Conservation (phyloP, 2,888 invertebrate genomes). For the Tolmerus cingulatus region DNA sequence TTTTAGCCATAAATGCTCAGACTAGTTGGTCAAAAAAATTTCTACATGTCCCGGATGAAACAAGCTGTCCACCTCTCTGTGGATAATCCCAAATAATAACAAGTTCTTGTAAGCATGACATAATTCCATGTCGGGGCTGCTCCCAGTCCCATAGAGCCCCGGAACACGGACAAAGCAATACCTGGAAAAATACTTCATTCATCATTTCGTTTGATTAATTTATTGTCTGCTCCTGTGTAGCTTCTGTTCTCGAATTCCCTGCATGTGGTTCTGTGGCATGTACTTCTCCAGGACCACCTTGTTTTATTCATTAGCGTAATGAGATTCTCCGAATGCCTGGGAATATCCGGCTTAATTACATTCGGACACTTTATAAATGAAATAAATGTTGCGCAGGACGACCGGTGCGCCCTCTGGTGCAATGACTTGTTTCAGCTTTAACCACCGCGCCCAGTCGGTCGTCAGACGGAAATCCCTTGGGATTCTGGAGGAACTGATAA, state of each 20-base stretch:
- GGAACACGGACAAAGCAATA: constrained; percentile 14
- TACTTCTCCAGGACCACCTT: constrained; percentile 1
- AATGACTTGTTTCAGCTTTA: background rate
- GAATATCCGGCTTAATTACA: constrained; percentile 21
- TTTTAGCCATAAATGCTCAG: background rate
- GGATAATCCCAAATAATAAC: background rate
- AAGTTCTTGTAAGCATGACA: background rate
- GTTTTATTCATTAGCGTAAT: constrained; percentile 33
- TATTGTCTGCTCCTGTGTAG: constrained; percentile 24
- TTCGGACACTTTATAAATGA: constrained; percentile 7
- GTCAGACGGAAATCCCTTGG: background rate
- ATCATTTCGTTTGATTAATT: constrained; percentile 32
- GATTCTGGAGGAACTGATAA: background rate
- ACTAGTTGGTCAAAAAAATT: background rate
- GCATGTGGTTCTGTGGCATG: constrained; percentile 10
- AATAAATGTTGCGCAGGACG: background rate
- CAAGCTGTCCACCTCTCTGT: background rate
- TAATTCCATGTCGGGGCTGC: background rate
- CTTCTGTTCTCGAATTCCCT: constrained; percentile 19
- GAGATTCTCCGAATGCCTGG: constrained; percentile 17
- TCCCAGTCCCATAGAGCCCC: background rate
- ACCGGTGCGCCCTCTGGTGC: background rate
- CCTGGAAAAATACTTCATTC: constrained; percentile 32
- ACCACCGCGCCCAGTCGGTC: background rate
- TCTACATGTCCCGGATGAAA: background rate